These are phyloP conservation scores for Porites divaricata DNA, from an alignment of 92 coral and sea anemone genomes.

Conservation along the genomic window DNA sequence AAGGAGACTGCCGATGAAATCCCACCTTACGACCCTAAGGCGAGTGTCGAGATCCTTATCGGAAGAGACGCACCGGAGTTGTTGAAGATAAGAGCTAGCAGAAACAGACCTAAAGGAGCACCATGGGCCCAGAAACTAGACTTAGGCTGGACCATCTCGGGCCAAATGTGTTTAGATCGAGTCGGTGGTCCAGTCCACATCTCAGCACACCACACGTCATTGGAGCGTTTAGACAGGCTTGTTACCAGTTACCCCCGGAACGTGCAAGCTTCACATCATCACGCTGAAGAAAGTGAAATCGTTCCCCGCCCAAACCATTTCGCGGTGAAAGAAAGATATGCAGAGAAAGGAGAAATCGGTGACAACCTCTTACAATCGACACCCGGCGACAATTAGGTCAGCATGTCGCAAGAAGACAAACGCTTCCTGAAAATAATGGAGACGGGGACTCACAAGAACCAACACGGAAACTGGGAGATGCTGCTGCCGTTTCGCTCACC, in stretches of 20 bases:
- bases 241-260: too few relatives aligned
- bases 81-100: too few relatives aligned
- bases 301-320: neutral
- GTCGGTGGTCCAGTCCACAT: neutral
- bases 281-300: neutral
- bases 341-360: neutral
- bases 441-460: neutral
- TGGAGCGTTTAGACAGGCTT: too few relatives aligned
- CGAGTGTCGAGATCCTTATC: too few relatives aligned
- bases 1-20: conserved; percentile 34
- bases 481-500: conserved; percentile 30
- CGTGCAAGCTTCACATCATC: neutral
- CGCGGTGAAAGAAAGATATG: neutral
- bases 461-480: conserved; percentile 43
- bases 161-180: too few relatives aligned
- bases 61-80: too few relatives aligned
- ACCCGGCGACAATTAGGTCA: neutral
- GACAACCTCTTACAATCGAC: neutral
- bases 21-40: conserved; percentile 3
- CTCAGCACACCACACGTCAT: neutral
- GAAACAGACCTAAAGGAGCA: too few relatives aligned
- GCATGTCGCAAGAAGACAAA: neutral
- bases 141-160: too few relatives aligned
- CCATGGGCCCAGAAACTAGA: too few relatives aligned
- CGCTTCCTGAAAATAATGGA: neutral